Evolutionary conservation across 2,797 vertebrate genomes (phyloP).

Genomic region (Staurois parvus): DNA sequence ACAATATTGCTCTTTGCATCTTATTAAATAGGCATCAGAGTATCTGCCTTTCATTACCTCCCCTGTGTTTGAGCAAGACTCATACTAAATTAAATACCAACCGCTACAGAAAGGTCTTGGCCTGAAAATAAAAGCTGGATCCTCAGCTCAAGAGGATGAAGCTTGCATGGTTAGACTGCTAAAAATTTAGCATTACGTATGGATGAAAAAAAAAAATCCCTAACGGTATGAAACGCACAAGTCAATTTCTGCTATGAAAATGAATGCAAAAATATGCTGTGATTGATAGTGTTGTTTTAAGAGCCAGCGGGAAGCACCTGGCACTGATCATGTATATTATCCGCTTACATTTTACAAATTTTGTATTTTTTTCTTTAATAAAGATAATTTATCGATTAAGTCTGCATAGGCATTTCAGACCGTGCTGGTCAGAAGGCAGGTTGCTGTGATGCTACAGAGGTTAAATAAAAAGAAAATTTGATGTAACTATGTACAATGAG

Average conservation of each 20-base stretch:
- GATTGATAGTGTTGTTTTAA: conserved; percentile 39
- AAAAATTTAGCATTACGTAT: conserved; percentile 32
- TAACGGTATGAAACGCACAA: not conserved
- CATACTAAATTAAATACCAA: not conserved
- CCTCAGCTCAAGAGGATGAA: not conserved
- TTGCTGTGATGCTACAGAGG: conserved; percentile 42
- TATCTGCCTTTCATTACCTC: not conserved
- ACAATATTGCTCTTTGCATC: not conserved
- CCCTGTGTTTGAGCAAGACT: not conserved
- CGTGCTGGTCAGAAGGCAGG: not conserved
- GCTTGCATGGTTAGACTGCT: not conserved
- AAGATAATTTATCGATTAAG: not conserved
- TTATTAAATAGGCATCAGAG: not conserved
- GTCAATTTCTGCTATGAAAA: conserved; percentile 13
- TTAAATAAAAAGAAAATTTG: conserved; percentile 39
- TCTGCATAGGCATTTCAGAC: not conserved
- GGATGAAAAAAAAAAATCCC: not conserved
- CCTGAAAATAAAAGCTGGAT: not conserved
- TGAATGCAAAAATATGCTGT: conserved; percentile 42
- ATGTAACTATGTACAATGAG: conserved; percentile 49
- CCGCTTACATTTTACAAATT: not conserved
- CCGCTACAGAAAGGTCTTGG: not conserved
- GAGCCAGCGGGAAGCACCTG: conserved; percentile 24
- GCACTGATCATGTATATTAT: conserved; percentile 22
- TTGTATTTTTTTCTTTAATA: conserved; percentile 14